These are phyloP conservation scores for Labroides dimidiatus DNA, from an alignment of 2,797 vertebrate genomes.

Conservation along the genomic window DNA sequence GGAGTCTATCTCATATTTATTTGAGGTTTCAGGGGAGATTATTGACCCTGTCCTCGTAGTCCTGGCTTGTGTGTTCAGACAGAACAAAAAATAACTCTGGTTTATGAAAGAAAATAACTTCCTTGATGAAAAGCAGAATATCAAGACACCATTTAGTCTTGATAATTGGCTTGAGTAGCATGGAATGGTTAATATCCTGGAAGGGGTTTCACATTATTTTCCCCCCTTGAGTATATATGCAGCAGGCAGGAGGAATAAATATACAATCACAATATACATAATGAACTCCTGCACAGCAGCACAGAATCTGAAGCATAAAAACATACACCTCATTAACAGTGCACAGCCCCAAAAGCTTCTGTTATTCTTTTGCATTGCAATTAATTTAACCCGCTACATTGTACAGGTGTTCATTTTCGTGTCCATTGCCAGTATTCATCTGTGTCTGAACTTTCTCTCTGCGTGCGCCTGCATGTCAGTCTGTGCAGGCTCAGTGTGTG, in stretches of 20 bases:
- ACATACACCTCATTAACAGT: neutral
- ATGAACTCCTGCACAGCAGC: neutral
- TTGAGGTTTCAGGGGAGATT: slow-evolving; percentile 6
- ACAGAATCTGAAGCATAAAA: neutral
- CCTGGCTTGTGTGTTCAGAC: slow-evolving; percentile 11
- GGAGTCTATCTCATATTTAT: neutral
- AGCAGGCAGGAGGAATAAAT: slow-evolving; percentile 13
- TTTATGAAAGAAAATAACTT: slow-evolving; percentile 32
- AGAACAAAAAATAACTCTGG: slow-evolving; percentile 10
- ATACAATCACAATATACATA: neutral
- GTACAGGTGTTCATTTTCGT: slow-evolving; percentile 18
- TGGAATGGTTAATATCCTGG: slow-evolving; percentile 18
- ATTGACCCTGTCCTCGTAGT: neutral
- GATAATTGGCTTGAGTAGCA: slow-evolving; percentile 3
- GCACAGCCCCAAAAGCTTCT: slow-evolving; percentile 2
- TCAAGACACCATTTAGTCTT: slow-evolving; percentile 17
- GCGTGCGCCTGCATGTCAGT: slow-evolving; percentile 25
- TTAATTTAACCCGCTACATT: slow-evolving; percentile 3
- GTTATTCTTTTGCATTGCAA: neutral
- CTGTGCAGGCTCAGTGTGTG: slow-evolving; percentile 6
- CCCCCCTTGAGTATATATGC: neutral
- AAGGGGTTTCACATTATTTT: slow-evolving; percentile 23
- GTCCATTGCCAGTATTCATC: slow-evolving; percentile 18
- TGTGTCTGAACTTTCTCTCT: slow-evolving; percentile 13
- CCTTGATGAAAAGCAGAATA: slow-evolving; percentile 20